phyloP scores from a whole-genome alignment of 2,888 invertebrate genomes.

The Belgica antarctica region DNA sequence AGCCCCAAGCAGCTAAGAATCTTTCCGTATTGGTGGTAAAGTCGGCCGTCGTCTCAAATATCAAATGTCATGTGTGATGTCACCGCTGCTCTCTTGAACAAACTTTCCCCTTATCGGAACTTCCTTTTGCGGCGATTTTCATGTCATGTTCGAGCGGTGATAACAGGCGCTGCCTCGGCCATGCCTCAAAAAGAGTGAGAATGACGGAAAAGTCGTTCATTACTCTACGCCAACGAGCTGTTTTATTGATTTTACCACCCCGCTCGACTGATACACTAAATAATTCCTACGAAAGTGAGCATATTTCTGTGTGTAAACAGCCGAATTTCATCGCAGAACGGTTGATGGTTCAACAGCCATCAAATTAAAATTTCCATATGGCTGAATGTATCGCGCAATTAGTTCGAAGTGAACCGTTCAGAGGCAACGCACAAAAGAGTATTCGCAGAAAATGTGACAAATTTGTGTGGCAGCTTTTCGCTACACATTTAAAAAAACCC shows the following conservation, averaged over 20 bases:
- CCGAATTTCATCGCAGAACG: neutral
- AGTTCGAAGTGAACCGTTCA: neutral
- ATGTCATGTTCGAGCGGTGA: neutral
- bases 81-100: neutral
- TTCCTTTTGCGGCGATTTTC: neutral
- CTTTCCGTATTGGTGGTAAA: neutral
- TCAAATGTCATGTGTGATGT: neutral
- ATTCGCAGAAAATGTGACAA: neutral
- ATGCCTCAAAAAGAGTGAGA: conserved; percentile 14
- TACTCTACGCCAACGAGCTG: neutral
- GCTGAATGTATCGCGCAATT: conserved; percentile 14
- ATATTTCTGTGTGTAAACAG: neutral
- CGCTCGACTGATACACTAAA: neutral
- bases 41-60: neutral
- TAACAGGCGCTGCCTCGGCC: neutral
- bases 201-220: neutral
- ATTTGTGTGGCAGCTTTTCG: neutral
- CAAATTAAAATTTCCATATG: neutral
- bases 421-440: neutral
- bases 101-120: neutral
- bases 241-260: conserved; percentile 10
- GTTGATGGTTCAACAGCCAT: conserved; percentile 13
- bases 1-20: neutral
- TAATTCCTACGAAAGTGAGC: neutral
- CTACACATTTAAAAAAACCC: neutral